A percentile compares a stretch with the other conserved stretches of the same genome.
These are phyloP conservation scores for Plebejus melissa DNA, from an alignment of 2,888 invertebrate genomes.

Conservation along the genomic window DNA sequence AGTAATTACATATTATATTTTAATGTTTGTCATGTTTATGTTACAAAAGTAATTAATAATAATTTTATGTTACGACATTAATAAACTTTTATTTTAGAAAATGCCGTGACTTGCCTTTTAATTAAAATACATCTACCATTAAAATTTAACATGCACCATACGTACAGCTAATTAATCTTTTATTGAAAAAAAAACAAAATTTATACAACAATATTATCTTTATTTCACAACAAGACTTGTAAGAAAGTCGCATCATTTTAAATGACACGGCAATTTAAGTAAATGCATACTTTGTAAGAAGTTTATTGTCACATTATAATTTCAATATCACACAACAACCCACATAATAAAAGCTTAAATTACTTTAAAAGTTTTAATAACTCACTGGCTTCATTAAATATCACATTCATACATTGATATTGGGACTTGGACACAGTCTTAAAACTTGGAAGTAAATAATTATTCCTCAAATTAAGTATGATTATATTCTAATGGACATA, in stretches of 20 bases:
- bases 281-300: neutral
- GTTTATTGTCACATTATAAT: neutral
- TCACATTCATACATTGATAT: neutral
- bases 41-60: neutral
- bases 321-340: neutral
- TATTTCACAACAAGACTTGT: neutral
- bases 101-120: neutral
- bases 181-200: neutral
- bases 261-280: neutral
- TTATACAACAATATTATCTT: neutral
- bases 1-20: neutral
- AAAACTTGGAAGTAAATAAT: neutral
- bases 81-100: neutral
- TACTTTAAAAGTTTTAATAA: neutral
- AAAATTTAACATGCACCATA: neutral
- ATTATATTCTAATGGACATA: neutral
- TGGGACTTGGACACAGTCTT: neutral
- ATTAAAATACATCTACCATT: neutral
- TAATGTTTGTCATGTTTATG: neutral
- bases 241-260: neutral
- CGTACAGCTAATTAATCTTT: too few species aligned
- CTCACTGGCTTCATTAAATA: neutral
- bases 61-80: neutral
- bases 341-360: neutral
- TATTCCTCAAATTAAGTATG: neutral